A percentile compares a stretch with the other conserved stretches of the same genome.
Conservation (phyloP, 2,888 invertebrate genomes). For the Acanthosepion esculentum region DNA sequence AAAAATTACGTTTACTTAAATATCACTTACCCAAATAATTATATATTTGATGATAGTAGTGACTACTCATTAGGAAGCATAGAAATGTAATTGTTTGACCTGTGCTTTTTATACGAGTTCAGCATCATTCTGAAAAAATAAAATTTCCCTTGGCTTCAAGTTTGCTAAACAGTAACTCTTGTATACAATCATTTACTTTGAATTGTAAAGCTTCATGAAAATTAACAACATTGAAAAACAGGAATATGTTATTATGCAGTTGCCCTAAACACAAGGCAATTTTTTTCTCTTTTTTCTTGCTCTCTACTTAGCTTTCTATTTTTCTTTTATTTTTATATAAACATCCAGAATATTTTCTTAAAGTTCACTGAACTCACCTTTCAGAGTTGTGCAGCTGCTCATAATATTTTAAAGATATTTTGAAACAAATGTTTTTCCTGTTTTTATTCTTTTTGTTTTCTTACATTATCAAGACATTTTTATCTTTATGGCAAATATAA, state of each 20-base stretch:
- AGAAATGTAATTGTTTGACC: slow-evolving; percentile 15
- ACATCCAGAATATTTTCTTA: background rate
- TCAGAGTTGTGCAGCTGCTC: background rate
- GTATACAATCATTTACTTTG: background rate
- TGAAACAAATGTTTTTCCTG: too few relatives aligned
- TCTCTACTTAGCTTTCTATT: background rate
- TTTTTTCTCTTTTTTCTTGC: background rate
- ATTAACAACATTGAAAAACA: background rate
- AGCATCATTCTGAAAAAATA: background rate
- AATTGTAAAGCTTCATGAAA: background rate
- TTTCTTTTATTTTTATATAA: background rate
- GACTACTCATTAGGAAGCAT: background rate
- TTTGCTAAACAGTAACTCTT: background rate
- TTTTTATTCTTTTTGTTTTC: too few relatives aligned
- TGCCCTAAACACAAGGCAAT: background rate
- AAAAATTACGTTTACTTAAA: background rate
- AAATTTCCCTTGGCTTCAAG: background rate
- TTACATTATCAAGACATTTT: too few relatives aligned
- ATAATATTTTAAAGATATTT: background rate
- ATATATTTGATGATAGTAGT: background rate
- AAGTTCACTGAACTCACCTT: background rate
- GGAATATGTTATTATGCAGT: background rate
- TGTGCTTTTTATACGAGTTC: background rate
- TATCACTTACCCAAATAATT: background rate
- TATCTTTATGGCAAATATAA: too few relatives aligned